Evolutionary conservation across 2,113 vertebrate species (phyloP).

Genomic region (Pelmatolapia mariae): DNA sequence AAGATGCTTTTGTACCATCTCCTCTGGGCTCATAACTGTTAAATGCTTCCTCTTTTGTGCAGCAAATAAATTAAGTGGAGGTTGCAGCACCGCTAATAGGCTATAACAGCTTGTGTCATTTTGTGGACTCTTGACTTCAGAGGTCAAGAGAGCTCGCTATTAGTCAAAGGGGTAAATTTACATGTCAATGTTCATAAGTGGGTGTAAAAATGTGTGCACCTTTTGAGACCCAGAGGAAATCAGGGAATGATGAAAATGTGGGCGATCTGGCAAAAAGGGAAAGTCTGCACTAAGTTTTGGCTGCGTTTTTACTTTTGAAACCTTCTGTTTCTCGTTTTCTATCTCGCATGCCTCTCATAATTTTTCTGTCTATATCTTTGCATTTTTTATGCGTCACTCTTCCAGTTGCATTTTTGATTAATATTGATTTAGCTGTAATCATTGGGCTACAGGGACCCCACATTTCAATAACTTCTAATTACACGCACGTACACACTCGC

Average conservation of each 20-base stretch:
- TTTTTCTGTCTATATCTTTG: not conserved
- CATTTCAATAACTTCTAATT: constrained; percentile 65
- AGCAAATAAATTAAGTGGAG: not conserved
- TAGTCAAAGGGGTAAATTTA: not conserved
- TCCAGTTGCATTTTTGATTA: constrained; percentile 43
- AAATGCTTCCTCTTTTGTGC: not conserved
- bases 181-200: not conserved
- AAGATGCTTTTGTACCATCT: not conserved
- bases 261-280: not conserved
- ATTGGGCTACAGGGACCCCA: constrained; percentile 19
- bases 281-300: not conserved
- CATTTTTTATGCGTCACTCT: constrained; percentile 22
- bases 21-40: not conserved
- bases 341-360: not conserved
- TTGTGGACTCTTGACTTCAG: not conserved
- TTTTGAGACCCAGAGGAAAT: not conserved
- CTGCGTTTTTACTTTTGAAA: not conserved
- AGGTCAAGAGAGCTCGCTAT: not conserved
- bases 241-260: not conserved
- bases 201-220: not conserved
- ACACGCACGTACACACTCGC: constrained; percentile 7
- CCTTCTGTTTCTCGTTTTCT: not conserved
- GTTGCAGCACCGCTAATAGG: not conserved
- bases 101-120: not conserved
- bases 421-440: constrained; percentile 61